Percentiles rank a stretch among this genome's conserved stretches.
Conservation (phyloP, 2,113 vertebrate genomes). For the Sprattus sprattus region DNA sequence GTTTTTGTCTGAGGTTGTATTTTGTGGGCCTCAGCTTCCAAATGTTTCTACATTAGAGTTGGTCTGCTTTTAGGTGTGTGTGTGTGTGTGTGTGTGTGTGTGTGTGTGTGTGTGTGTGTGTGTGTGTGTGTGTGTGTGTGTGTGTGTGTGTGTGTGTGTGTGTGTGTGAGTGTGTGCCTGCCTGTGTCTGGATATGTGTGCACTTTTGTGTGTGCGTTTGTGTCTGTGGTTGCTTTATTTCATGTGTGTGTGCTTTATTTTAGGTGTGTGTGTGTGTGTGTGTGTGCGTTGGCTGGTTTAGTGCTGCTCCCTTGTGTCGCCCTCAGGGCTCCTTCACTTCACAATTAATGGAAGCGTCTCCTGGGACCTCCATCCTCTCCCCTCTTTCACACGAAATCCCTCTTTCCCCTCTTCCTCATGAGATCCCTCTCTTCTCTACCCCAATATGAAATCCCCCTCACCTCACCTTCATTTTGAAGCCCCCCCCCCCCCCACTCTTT, state of each 20-base stretch:
- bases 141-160: not conserved
- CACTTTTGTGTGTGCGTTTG: not conserved
- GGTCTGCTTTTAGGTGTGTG: not conserved
- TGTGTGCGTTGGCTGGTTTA: constrained; percentile 53
- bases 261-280: constrained; percentile 30
- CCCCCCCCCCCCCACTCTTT: not conserved
- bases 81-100: not conserved
- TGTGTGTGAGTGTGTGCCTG: not conserved
- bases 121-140: not conserved
- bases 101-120: not conserved
- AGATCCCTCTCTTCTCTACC: not conserved
- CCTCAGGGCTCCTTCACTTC: constrained; percentile 54
- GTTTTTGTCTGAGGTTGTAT: not conserved
- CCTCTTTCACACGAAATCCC: not conserved
- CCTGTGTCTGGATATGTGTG: not conserved
- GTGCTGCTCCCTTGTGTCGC: constrained; percentile 49
- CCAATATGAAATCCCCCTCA: constrained; percentile 15
- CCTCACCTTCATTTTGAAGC: not conserved
- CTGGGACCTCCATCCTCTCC: constrained; percentile 42
- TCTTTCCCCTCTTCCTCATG: constrained; percentile 23
- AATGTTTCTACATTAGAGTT: not conserved
- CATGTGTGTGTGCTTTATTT: not conserved
- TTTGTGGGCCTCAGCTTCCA: not conserved
- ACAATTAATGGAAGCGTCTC: constrained; percentile 56
- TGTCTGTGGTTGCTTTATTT: not conserved